Percentiles rank a stretch among this genome's conserved stretches.
phyloP scores from a whole-genome alignment of 2,113 vertebrate species.

The Pelecanoides urinatrix region DNA sequence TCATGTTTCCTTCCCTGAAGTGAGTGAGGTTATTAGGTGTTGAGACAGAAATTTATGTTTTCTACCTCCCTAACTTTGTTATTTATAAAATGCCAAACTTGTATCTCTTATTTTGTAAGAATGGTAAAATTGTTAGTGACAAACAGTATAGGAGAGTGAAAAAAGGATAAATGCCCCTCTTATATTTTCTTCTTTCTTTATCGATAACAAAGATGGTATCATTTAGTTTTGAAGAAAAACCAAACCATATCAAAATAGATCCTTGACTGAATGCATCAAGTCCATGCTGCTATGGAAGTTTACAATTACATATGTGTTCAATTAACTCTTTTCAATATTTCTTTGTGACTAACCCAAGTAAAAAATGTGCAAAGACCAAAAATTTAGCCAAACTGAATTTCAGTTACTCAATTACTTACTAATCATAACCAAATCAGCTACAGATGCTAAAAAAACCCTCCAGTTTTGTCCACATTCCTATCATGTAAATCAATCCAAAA shows the following conservation, averaged over 20 bases:
- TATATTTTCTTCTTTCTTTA: neutral
- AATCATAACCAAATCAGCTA: constrained; percentile 53
- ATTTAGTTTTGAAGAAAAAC: neutral
- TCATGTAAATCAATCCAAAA: neutral
- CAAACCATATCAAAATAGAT: neutral
- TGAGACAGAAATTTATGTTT: constrained; percentile 33
- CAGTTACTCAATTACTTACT: constrained; percentile 29
- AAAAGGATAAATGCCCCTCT: neutral
- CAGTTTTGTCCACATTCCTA: constrained; percentile 17
- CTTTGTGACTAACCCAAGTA: constrained; percentile 30
- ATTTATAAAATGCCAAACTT: constrained; percentile 11
- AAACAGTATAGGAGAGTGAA: neutral
- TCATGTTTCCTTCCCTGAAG: constrained; percentile 33
- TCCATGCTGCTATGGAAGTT: neutral
- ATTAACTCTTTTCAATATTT: constrained; percentile 48
- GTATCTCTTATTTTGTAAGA: constrained; percentile 22
- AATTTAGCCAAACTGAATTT: constrained; percentile 14
- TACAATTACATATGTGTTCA: neutral
- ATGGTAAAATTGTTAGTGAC: neutral
- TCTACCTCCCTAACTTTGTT: constrained; percentile 10
- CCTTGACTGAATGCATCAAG: neutral
- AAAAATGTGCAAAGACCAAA: constrained; percentile 30
- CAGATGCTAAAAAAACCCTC: constrained; percentile 22
- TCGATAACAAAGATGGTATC: neutral
- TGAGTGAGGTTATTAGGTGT: constrained; percentile 50